Evolutionary conservation across 2,888 invertebrate genomes (phyloP).

Genomic region (Conistra vaccinii): DNA sequence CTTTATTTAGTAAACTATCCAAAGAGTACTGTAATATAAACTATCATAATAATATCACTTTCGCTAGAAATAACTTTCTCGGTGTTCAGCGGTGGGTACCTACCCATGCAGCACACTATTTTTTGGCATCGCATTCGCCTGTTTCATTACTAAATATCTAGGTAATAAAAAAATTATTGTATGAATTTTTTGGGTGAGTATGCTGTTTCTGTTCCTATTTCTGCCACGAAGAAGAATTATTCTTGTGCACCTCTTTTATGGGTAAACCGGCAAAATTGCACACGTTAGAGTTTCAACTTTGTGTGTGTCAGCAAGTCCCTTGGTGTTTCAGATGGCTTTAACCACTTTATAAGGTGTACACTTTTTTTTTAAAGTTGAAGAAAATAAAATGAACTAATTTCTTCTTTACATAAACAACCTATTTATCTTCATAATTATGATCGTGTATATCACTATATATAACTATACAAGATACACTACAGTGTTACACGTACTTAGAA

Average conservation of each 20-base stretch:
- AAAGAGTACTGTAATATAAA: too few species aligned
- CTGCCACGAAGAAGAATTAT: neutral
- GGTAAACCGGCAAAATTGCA: neutral
- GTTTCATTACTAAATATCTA: neutral
- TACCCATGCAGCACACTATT: neutral
- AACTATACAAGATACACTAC: too few species aligned
- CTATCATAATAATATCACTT: conserved; percentile 15
- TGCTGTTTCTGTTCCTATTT: neutral
- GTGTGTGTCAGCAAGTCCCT: neutral
- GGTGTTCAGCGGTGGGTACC: conserved; percentile 8
- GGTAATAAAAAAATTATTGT: neutral
- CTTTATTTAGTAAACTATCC: neutral
- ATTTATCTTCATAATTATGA: neutral
- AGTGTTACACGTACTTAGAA: too few species aligned
- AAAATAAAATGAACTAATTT: too few species aligned
- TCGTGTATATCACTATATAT: too few species aligned
- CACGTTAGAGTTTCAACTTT: neutral
- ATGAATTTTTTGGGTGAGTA: neutral
- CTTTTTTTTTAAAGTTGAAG: neutral
- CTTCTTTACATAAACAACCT: neutral
- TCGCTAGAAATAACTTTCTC: conserved; percentile 32
- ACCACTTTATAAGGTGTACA: neutral
- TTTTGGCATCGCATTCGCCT: neutral
- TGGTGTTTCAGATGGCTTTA: neutral
- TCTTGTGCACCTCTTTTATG: neutral